Conservation (phyloP, 2,113 vertebrate genomes). For the Hydrochoerus hydrochaeris region DNA sequence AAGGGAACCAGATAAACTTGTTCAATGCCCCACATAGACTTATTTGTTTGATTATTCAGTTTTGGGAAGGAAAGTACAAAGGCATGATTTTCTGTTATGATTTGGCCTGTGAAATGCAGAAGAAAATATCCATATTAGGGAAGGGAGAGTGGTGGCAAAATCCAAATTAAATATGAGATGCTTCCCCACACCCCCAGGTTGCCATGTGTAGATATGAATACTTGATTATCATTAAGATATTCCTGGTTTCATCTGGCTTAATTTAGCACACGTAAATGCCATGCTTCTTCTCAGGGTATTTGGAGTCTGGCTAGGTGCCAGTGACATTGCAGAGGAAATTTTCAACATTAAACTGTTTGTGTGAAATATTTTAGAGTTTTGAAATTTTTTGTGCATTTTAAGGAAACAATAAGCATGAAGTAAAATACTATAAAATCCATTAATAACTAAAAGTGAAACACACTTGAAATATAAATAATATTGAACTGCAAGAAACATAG, state of each 20-base stretch:
- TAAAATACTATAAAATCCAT: constrained; percentile 40
- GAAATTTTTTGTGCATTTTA: constrained; percentile 44
- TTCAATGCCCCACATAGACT: background rate
- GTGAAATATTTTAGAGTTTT: constrained; percentile 67
- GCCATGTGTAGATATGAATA: constrained; percentile 41
- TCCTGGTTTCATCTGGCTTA: constrained; percentile 54
- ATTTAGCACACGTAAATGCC: constrained; percentile 29
- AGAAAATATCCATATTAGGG: constrained; percentile 72
- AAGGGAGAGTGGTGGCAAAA: constrained; percentile 55
- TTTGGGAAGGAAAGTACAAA: constrained; percentile 41
- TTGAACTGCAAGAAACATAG: background rate
- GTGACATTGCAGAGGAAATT: constrained; percentile 59
- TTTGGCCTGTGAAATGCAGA: constrained; percentile 57
- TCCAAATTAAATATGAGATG: constrained; percentile 70
- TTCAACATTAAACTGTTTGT: constrained; percentile 47
- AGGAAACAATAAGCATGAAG: constrained; percentile 36
- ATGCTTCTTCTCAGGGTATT: constrained; percentile 36
- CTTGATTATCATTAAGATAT: constrained; percentile 62
- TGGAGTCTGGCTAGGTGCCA: constrained; percentile 31
- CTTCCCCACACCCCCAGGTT: constrained; percentile 16
- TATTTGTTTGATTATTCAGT: constrained; percentile 60
- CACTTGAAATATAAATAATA: background rate
- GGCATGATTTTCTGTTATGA: constrained; percentile 56
- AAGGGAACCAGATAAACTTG: background rate
- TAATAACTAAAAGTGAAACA: constrained; percentile 44